These are phyloP conservation scores for Temnothorax longispinosus DNA, from an alignment of 1,140 invertebrate species.

Conservation along the genomic window DNA sequence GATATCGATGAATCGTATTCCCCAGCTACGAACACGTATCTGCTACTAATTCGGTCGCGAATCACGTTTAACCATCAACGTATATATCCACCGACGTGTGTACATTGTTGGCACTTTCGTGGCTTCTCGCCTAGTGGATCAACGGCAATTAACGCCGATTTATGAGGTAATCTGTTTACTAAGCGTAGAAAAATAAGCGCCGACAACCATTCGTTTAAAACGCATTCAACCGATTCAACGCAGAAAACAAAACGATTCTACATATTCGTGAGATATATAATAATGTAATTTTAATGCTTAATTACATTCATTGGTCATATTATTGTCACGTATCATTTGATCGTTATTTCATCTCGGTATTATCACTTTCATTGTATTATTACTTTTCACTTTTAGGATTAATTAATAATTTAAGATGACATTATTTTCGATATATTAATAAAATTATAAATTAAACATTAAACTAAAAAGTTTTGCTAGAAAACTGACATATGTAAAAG, in stretches of 20 bases:
- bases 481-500: neutral
- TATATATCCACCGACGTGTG: neutral
- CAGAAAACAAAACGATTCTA: neutral
- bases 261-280: neutral
- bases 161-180: slow-evolving; percentile 5
- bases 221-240: neutral
- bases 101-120: slow-evolving; percentile 46
- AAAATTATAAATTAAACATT: slow-evolving; percentile 2
- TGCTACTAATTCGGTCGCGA: slow-evolving; percentile 18
- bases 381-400: neutral
- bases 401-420: neutral
- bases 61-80: slow-evolving; percentile 5
- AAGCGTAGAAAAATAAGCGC: neutral
- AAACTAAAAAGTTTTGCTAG: neutral
- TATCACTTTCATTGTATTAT: neutral
- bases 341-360: neutral
- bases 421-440: neutral
- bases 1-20: slow-evolving; percentile 31
- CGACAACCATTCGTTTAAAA: neutral
- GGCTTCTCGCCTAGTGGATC: slow-evolving; percentile 31
- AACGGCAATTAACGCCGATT: slow-evolving; percentile 38
- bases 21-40: slow-evolving; percentile 2
- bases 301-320: neutral
- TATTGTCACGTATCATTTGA: neutral
- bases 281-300: neutral